Evolutionary conservation across 2,888 invertebrate species (phyloP).

Genomic region (Drosophila peninsularis): DNA sequence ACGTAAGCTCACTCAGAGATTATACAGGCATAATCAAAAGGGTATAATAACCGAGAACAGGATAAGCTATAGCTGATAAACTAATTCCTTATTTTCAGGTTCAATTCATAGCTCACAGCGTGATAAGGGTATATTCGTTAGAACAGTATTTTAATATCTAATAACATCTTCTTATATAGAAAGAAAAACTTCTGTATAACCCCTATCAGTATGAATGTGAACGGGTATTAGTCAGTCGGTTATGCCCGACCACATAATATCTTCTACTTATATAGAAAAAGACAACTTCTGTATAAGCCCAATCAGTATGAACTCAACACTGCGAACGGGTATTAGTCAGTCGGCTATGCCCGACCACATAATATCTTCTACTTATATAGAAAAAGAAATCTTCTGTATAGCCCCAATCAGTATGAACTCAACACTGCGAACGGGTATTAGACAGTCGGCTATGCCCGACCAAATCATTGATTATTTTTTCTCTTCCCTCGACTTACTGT

Average conservation of each 20-base stretch:
- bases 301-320: background rate
- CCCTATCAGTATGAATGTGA: background rate
- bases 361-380: too few relatives aligned
- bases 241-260: too few relatives aligned
- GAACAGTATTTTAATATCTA: background rate
- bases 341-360: background rate
- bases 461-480: conserved; percentile 18
- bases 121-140: background rate
- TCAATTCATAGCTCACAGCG: background rate
- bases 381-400: background rate
- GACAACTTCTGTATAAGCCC: background rate
- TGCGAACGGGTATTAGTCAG: background rate
- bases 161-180: background rate
- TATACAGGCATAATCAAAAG: too few relatives aligned
- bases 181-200: background rate
- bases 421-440: background rate
- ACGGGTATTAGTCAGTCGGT: background rate
- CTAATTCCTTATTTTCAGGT: background rate
- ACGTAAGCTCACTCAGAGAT: too few relatives aligned
- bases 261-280: background rate
- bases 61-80: background rate
- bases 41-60: too few relatives aligned
- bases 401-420: background rate
- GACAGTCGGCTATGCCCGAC: background rate
- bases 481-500: conserved; percentile 19